Conservation (phyloP, 2,797 vertebrate genomes). For the Okamejei kenojei region DNA sequence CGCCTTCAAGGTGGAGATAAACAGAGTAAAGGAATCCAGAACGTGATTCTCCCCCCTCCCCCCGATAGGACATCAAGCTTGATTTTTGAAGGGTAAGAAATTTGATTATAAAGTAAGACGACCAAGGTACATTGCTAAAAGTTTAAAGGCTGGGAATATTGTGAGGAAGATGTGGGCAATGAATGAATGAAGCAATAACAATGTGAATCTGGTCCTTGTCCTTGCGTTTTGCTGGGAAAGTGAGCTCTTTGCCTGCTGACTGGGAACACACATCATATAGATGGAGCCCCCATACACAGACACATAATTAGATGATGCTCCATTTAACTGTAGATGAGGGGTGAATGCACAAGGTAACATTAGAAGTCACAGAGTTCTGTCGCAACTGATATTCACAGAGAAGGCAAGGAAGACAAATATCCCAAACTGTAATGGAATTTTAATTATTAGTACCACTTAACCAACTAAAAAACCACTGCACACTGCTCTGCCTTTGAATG, state of each 20-base stretch:
- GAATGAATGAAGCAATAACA: not conserved
- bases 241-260: not conserved
- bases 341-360: not conserved
- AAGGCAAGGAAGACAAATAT: not conserved
- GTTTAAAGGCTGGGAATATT: not conserved
- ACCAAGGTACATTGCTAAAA: not conserved
- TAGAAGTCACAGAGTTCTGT: not conserved
- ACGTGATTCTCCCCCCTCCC: too few relatives aligned
- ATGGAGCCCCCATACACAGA: not conserved
- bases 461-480: not conserved
- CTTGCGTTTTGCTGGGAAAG: not conserved
- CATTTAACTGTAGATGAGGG: not conserved
- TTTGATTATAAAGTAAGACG: not conserved
- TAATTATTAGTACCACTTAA: not conserved
- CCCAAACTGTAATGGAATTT: not conserved
- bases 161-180: not conserved
- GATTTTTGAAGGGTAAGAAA: not conserved
- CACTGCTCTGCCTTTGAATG: not conserved
- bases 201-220: not conserved
- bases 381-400: too few relatives aligned
- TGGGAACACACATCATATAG: not conserved
- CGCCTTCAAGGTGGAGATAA: too few relatives aligned
- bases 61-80: too few relatives aligned
- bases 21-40: too few relatives aligned
- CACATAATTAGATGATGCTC: not conserved